Conservation (phyloP, 35 echinoderm and acorn worm genomes). For the Hemicentrotus pulcherrimus region DNA sequence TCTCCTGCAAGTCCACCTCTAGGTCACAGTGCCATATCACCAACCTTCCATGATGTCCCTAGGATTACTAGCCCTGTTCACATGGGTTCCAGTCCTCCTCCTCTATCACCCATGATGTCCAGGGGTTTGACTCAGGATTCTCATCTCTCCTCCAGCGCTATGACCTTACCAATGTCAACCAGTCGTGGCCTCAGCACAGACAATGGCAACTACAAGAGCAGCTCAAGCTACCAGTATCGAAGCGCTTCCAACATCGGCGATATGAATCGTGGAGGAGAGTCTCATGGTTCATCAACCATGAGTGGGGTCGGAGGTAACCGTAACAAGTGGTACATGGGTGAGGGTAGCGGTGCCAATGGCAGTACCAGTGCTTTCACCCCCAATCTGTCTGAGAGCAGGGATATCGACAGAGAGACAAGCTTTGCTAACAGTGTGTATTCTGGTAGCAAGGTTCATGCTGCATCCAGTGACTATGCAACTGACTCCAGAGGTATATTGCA, state of each 20-base stretch:
- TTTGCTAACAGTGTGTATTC: slow-evolving; percentile 47
- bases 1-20: slow-evolving; percentile 2
- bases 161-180: neutral
- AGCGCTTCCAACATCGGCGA: slow-evolving; percentile 37
- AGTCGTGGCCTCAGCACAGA: neutral
- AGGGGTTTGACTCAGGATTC: neutral
- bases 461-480: neutral
- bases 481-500: slow-evolving; percentile 19
- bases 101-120: slow-evolving; percentile 37
- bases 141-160: slow-evolving; percentile 41
- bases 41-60: slow-evolving; percentile 16
- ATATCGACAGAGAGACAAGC: slow-evolving; percentile 40
- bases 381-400: neutral
- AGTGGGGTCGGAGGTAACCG: neutral
- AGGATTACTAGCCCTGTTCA: slow-evolving; percentile 22
- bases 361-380: slow-evolving; percentile 34
- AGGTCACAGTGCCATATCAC: slow-evolving; percentile 49
- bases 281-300: slow-evolving; percentile 4
- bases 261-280: neutral
- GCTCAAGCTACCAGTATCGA: slow-evolving; percentile 26
- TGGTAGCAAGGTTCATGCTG: neutral
- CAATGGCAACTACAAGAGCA: neutral
- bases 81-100: slow-evolving; percentile 35
- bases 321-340: slow-evolving; percentile 32
- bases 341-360: neutral